A percentile compares a stretch with the other conserved stretches of the same genome.
Evolutionary conservation across 2,888 invertebrate genomes (phyloP).

Genomic region (Trichacis sp.): DNA sequence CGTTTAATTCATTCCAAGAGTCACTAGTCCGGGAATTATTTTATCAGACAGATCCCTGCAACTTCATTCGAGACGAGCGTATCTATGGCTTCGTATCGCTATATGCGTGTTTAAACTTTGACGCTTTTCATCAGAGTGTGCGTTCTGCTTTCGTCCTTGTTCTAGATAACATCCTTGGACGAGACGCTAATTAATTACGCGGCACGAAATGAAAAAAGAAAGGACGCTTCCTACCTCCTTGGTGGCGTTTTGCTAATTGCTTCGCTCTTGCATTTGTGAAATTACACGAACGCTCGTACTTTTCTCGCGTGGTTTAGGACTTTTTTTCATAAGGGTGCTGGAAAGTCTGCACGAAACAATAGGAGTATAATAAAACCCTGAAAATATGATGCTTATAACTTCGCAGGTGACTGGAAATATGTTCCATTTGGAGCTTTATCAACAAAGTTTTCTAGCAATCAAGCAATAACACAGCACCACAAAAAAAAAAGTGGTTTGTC

Average conservation of each 20-base stretch:
- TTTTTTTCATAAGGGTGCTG: neutral
- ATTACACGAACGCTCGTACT: conserved; percentile 25
- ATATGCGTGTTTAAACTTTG: conserved; percentile 10
- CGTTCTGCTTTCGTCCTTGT: conserved; percentile 12
- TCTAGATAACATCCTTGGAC: conserved; percentile 29
- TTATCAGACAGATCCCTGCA: neutral
- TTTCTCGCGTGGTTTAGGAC: neutral
- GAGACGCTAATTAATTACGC: conserved; percentile 36
- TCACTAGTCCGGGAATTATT: neutral
- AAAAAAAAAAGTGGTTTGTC: no score
- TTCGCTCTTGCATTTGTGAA: conserved; percentile 26
- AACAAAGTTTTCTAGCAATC: no score
- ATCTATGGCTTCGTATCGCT: conserved; percentile 25
- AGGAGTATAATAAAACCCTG: no score
- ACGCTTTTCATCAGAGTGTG: conserved; percentile 17
- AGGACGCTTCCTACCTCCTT: conserved; percentile 31
- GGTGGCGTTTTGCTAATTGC: conserved; percentile 36
- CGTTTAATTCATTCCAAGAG: neutral
- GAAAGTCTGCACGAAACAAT: no score
- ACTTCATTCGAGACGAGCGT: conserved; percentile 4
- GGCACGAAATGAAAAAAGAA: conserved; percentile 28
- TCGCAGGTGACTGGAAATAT: conserved; percentile 3
- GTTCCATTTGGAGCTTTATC: conserved; percentile 31
- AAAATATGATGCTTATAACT: no score
- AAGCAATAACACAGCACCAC: no score